These are phyloP conservation scores for Mustelus asterias DNA, from an alignment of 2,113 vertebrate genomes.

Conservation along the genomic window DNA sequence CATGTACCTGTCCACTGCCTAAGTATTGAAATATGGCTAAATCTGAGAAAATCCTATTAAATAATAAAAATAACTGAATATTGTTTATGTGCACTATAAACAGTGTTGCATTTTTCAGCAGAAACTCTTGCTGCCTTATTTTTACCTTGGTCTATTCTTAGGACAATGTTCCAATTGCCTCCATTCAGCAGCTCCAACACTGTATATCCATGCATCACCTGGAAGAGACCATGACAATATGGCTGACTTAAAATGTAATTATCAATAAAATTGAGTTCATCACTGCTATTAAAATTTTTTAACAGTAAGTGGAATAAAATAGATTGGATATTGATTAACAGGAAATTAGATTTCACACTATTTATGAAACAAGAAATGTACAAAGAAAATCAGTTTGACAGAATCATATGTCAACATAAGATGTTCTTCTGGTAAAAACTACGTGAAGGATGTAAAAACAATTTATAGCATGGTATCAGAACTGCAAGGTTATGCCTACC, in stretches of 20 bases:
- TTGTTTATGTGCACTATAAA: constrained; percentile 16
- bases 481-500: too few relatives aligned
- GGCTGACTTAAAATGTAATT: neutral
- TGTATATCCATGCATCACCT: constrained; percentile 86
- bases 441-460: neutral
- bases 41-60: constrained; percentile 15
- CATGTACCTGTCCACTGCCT: constrained; percentile 33
- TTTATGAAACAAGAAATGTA: neutral
- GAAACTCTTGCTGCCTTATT: neutral
- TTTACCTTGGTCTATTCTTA: constrained; percentile 79
- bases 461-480: neutral
- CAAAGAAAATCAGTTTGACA: neutral
- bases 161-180: constrained; percentile 72
- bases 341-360: neutral
- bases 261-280: neutral
- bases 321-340: neutral
- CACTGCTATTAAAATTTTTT: neutral
- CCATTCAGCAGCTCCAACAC: constrained; percentile 72
- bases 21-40: constrained; percentile 27
- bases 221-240: neutral
- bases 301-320: neutral
- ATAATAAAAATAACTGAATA: constrained; percentile 29
- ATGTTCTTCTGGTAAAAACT: neutral
- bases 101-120: constrained; percentile 7
- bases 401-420: neutral